These are phyloP conservation scores for Ennomos fuscantarius DNA, from an alignment of 2,888 invertebrate genomes.

Conservation along the genomic window DNA sequence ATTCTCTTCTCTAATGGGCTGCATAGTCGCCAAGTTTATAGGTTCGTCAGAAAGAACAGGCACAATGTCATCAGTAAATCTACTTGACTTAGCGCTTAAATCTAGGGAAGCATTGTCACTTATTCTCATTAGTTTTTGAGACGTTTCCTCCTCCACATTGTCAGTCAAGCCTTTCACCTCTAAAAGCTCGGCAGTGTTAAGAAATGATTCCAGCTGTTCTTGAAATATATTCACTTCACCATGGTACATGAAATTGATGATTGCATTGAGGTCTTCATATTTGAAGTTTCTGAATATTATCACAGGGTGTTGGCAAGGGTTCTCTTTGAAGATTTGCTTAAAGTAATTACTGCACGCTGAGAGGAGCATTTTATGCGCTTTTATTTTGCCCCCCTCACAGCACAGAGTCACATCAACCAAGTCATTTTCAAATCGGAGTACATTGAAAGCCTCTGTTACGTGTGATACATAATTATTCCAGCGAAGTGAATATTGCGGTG, in stretches of 20 bases:
- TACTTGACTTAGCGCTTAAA: constrained; percentile 73
- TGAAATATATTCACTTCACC: constrained; percentile 93
- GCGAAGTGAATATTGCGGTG: constrained; percentile 93
- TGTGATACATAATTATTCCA: constrained; percentile 95
- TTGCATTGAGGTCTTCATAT: constrained; percentile 90
- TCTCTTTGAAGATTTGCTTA: constrained; percentile 89
- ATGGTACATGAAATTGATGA: constrained; percentile 93
- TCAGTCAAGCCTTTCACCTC: constrained; percentile 92
- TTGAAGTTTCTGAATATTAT: constrained; percentile 92
- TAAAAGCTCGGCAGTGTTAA: constrained; percentile 90
- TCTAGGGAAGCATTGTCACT: constrained; percentile 72
- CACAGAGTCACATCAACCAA: constrained; percentile 94
- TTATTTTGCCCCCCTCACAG: constrained; percentile 93
- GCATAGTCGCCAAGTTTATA: constrained; percentile 76
- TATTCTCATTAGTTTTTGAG: constrained; percentile 63
- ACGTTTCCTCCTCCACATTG: constrained; percentile 76
- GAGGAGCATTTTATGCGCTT: constrained; percentile 93
- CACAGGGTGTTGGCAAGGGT: constrained; percentile 92
- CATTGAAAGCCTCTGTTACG: constrained; percentile 92
- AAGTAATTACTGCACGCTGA: constrained; percentile 95
- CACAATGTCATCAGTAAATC: constrained; percentile 60
- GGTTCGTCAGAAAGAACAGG: constrained; percentile 71
- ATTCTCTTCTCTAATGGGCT: constrained; percentile 62
- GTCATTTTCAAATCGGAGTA: constrained; percentile 88
- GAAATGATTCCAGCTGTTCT: constrained; percentile 91